Evolutionary conservation across 2,888 invertebrate genomes (phyloP), one percentile per base, ranked within the genome.

Genomic region (Netelia melanura): DNA sequence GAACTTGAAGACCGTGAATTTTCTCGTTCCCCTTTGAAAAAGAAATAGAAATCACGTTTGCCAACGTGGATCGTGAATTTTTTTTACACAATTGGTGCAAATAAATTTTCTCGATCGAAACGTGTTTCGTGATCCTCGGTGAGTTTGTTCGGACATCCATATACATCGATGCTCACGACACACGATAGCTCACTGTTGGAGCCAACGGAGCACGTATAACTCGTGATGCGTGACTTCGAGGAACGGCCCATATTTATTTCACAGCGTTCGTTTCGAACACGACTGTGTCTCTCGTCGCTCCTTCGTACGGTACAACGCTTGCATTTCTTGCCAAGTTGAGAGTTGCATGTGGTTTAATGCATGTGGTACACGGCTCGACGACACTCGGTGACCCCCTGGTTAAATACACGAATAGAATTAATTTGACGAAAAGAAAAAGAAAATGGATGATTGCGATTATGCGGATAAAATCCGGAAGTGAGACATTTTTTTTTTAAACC

Each of bases 171-270:
- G 84, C 82, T 85, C 85, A 81, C 75, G 84, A 87, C 83, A 83
- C 68, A 64, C 74, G 85, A 88, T 80, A 83, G 81, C 75, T 21
- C 52, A 52, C 52, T 44, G 5, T 48, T 14, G 48, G 3, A 14
- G 14, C 11, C 48, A 48, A 48, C 58, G 21, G 10, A 21, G 58
- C 74, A 65, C 64, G 76, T 62, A 80, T 72, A 82, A 70, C 62
- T 71, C 87, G 52, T 77, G 86, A 81, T 87, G 88, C 89, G 89
- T 89, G 87, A 89, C 89, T 83, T 77, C 78, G 79, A 80, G 83
- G 81, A 83, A 87, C 87, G 86, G 88, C 86, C 87, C 80, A 87
- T 89, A 89, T 89, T 88, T 86, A 87, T 87, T 89, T 88, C 71
- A 64, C 25, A 72, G 61, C 48, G 56, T 44, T 54, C 62, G 23